Base-by-base conservation (phyloP, 37 sponge, comb jelly and placozoan species). In the Tethya wilhelma region DNA sequence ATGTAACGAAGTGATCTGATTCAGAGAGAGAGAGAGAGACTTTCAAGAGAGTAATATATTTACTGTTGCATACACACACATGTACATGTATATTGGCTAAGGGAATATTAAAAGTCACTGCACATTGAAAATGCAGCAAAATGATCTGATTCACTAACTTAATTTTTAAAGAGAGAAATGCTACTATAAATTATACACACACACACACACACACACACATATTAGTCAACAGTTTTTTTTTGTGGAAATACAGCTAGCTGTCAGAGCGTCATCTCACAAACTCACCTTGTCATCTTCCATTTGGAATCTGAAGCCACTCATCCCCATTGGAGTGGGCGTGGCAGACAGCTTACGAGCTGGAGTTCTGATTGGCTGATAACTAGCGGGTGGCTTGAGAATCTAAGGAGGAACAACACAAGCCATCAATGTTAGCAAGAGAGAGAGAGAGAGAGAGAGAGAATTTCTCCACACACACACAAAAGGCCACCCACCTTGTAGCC, bases 261-360 rank as follows among this genome's bases (percentile, higher is more conserved):
- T 44, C 46, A n/a, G 25, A 29, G 9, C 19, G 25, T 2, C 45
- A 29, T 9, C 71, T 1, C 44, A 17, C 2, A 23, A 70, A n/a
- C 40, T 32, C 38, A 86, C 84, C 74, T 90, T 69, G 73, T 87
- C 77, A 19, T 87, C 88, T 30, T 87, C 85, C 80, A 95, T 85
- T 74, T 95, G 95, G 67, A 97, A 91, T 19, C 77, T 78, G 83
- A 97, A 94, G 0, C 95, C 95, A 36, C 91, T 88, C 89, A 92
- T 87, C 0, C 94, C 96, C 89, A 95, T 87, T 34, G 98, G 98
- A 38, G 98, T 98, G 80, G 98, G 98, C 22, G 98, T 98, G 75
- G 96, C 93, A 32, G 79, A 85, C 62, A 98, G 88, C 72, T 93
- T 90, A 4, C 98, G 80, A 1, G 96, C 88, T 26, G 98, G 98